phyloP scores from a whole-genome alignment of 2,888 invertebrate species.

The Drosophila antonietae region DNA sequence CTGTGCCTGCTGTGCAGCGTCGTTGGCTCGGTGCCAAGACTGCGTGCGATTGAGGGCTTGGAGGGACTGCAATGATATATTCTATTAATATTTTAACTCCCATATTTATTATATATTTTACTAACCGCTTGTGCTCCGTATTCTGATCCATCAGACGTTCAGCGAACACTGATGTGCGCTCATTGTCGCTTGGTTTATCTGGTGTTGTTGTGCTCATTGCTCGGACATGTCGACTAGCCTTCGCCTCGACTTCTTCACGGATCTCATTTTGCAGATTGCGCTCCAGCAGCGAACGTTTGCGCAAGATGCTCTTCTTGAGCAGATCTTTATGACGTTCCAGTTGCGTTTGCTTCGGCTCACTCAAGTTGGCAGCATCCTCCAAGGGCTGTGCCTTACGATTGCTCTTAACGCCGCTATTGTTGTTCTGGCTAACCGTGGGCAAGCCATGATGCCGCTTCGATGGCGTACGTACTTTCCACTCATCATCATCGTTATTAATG shows the following conservation, averaged over 20 bases:
- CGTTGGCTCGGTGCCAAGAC: constrained; percentile 39
- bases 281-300: constrained; percentile 94
- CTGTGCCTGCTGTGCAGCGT: constrained; percentile 42
- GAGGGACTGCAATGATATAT: constrained; percentile 7
- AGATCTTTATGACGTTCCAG: constrained; percentile 94
- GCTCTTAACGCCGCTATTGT: constrained; percentile 42
- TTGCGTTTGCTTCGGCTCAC: constrained; percentile 86
- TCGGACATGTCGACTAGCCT: constrained; percentile 64
- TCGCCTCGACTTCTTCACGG: constrained; percentile 90
- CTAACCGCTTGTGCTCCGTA: constrained; percentile 57
- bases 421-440: constrained; percentile 23
- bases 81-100: background rate
- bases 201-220: constrained; percentile 70
- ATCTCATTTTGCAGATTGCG: constrained; percentile 96
- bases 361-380: constrained; percentile 38
- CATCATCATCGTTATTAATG: constrained; percentile 57
- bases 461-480: constrained; percentile 63
- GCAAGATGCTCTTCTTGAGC: constrained; percentile 96
- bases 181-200: constrained; percentile 68
- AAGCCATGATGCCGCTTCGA: constrained; percentile 44
- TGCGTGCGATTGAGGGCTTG: constrained; percentile 33
- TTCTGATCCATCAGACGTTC: constrained; percentile 56
- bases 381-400: constrained; percentile 40
- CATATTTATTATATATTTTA: background rate
- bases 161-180: constrained; percentile 36